phyloP scores from a whole-genome alignment of 2,888 invertebrate species.

The Lymantria dispar region DNA sequence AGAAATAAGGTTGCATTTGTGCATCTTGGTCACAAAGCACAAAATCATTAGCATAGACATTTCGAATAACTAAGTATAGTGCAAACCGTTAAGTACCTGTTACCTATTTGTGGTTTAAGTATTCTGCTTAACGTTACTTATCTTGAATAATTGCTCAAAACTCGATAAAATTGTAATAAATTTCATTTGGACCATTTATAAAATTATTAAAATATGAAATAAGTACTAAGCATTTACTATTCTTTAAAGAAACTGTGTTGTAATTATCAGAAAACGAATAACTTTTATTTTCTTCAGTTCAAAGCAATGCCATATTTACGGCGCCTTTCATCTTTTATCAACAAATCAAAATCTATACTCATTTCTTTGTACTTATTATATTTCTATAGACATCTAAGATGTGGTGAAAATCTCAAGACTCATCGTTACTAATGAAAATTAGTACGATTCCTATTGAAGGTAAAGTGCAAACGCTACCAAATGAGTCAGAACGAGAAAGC shows the following conservation, averaged over 20 bases:
- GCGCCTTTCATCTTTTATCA: slow-evolving; percentile 27
- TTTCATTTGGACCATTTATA: too few species aligned
- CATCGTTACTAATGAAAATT: slow-evolving; percentile 51
- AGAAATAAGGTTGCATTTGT: too few species aligned
- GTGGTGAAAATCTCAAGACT: slow-evolving; percentile 29
- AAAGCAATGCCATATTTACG: slow-evolving; percentile 13
- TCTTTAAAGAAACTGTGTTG: background rate
- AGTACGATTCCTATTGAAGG: slow-evolving; percentile 51
- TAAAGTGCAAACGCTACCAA: slow-evolving; percentile 61
- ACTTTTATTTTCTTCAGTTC: slow-evolving; percentile 14
- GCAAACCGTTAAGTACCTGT: too few species aligned
- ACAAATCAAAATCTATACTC: slow-evolving; percentile 16
- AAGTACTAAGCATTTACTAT: slow-evolving; percentile 6
- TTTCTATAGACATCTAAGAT: slow-evolving; percentile 30
- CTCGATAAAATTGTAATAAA: too few species aligned
- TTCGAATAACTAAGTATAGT: too few species aligned
- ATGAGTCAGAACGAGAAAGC: slow-evolving; percentile 58
- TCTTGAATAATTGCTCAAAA: too few species aligned
- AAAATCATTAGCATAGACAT: too few species aligned
- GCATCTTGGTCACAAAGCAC: too few species aligned
- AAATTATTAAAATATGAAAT: background rate
- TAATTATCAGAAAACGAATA: slow-evolving; percentile 8
- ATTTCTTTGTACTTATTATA: slow-evolving; percentile 29
- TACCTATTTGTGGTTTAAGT: too few species aligned
- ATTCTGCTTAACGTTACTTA: too few species aligned